Evolutionary conservation across 2,888 invertebrate genomes (phyloP).

Genomic region (Spodoptera exigua): DNA sequence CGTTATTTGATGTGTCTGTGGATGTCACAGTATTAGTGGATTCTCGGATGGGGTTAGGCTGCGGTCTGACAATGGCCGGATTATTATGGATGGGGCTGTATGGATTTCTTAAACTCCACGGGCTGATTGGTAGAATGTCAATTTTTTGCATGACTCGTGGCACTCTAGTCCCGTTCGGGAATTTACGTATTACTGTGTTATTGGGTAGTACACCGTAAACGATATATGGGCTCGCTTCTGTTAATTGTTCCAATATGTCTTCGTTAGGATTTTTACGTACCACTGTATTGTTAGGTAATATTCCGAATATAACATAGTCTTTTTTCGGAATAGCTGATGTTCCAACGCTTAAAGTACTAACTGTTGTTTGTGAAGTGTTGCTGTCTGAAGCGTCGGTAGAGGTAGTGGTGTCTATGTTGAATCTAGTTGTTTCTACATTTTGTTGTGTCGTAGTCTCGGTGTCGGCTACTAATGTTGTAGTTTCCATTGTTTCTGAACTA

Average conservation of each 20-base stretch:
- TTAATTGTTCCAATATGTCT: conserved; percentile 91
- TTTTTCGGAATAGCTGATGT: conserved; percentile 86
- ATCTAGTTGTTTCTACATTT: conserved; percentile 62
- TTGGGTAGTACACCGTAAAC: conserved; percentile 94
- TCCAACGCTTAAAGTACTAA: conserved; percentile 65
- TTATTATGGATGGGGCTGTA: conserved; percentile 90
- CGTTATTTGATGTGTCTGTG: conserved; percentile 89
- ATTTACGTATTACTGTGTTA: conserved; percentile 94
- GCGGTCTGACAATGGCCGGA: conserved; percentile 89
- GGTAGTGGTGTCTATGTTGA: conserved; percentile 58
- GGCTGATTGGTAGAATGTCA: conserved; percentile 90
- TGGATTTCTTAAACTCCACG: conserved; percentile 89
- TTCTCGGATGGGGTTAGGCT: conserved; percentile 90
- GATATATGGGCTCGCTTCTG: conserved; percentile 92
- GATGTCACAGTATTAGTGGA: conserved; percentile 91
- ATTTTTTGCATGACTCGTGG: conserved; percentile 90
- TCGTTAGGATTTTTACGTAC: conserved; percentile 93
- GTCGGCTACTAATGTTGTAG: conserved; percentile 60
- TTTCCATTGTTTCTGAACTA: conserved; percentile 53
- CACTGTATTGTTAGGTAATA: conserved; percentile 94
- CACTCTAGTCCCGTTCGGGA: conserved; percentile 94
- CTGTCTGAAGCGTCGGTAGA: conserved; percentile 56
- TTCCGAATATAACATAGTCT: conserved; percentile 93
- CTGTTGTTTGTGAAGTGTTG: conserved; percentile 67
- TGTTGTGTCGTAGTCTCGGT: conserved; percentile 66